phyloP scores from a whole-genome alignment of 2,797 vertebrate genomes.

The Ambastaia sidthimunki region DNA sequence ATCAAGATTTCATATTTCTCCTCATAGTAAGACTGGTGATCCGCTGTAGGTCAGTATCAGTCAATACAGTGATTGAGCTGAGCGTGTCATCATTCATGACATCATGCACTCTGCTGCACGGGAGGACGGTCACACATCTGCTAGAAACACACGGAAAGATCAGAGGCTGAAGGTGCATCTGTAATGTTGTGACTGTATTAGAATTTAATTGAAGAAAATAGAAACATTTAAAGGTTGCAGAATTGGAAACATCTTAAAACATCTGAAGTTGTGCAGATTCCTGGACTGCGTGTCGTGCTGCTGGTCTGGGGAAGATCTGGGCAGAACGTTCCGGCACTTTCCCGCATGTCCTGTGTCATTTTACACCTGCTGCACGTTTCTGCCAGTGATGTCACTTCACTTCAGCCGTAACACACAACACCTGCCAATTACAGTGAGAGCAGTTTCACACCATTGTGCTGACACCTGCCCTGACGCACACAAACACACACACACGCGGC shows the following conservation, averaged over 20 bases:
- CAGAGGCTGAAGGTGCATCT: neutral
- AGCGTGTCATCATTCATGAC: too few species aligned
- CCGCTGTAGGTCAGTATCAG: slow-evolving; percentile 19
- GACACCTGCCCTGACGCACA: slow-evolving; percentile 56
- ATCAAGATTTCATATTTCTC: too few species aligned
- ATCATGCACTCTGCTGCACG: slow-evolving; percentile 50
- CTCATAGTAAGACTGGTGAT: neutral
- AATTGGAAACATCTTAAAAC: neutral
- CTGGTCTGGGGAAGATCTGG: slow-evolving; percentile 29
- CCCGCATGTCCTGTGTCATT: slow-evolving; percentile 56
- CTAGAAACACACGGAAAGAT: slow-evolving; percentile 9
- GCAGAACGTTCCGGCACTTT: slow-evolving; percentile 53
- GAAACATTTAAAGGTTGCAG: neutral
- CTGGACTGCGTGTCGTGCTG: slow-evolving; percentile 5
- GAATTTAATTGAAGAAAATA: neutral
- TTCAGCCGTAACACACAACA: slow-evolving; percentile 56
- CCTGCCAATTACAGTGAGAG: slow-evolving; percentile 61
- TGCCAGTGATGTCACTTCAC: slow-evolving; percentile 55
- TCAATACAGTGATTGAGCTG: slow-evolving; percentile 12
- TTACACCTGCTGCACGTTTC: slow-evolving; percentile 49
- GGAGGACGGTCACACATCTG: slow-evolving; percentile 46
- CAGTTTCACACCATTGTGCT: slow-evolving; percentile 47
- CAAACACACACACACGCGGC: slow-evolving; percentile 37
- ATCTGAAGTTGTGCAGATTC: neutral
- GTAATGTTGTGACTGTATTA: neutral